Base-by-base conservation (phyloP, 2,888 invertebrate genomes). In the Cephus pygmeus region DNA sequence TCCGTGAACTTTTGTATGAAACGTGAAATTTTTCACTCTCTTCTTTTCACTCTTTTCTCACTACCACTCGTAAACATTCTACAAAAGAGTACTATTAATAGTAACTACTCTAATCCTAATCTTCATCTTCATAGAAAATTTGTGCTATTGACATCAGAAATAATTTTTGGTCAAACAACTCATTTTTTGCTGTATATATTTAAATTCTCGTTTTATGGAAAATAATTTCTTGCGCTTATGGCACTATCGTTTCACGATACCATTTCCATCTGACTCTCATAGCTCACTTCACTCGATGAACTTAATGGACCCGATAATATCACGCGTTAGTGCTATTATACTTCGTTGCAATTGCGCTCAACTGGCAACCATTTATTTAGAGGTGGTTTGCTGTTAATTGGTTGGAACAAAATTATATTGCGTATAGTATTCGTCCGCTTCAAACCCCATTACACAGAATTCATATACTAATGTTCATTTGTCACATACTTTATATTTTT, bases 341-440 rank as follows among this genome's bases (percentile, higher is more conserved):
- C 80, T 74, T 79, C 75, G 76, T 76, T 79, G 77, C 77, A 76
- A 81, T 79, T 77, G 69, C 71, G 34, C 56, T 79, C 79, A 69
- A 69, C 30, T 35, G 35, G 34, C 12, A 56, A 12, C 23, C 69
- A 23, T 69, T 36, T 71, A 77, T 34, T 73, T 77, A 40, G 40
- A 40, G 2, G 15, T 6, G 6, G 15, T 40, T 15, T 40, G 40
- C 40, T 15, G 15, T 40, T 40, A 40, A 40, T 40, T 40, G 15
- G 40, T 40, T 15, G 15, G 40, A 40, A 40, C 40, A 15, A 40
- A 40, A 40, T 40, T 15, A 40, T 40, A 15, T 40, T 40, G 40
- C 15, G 15, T 6, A 6, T 40, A 15, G 6, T 15, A 15, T 1
- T 15, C 40, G 15, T 2, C 15, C 40, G 15, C 15, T 40, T 40